Conservation (phyloP, 2,888 invertebrate genomes). For the Fragum fragum region DNA sequence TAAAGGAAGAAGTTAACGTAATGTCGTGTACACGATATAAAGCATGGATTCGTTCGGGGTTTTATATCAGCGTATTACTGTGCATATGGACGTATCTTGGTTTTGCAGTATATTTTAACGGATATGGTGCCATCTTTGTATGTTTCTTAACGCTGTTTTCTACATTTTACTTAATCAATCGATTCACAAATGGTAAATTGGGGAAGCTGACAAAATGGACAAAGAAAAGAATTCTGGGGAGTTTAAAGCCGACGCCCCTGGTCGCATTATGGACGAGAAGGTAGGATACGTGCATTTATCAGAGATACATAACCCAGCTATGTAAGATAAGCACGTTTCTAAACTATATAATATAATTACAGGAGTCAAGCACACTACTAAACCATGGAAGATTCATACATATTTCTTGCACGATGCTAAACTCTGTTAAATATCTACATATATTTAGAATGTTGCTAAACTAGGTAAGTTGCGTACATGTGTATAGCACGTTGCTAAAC, state of each 20-base stretch:
- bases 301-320: no score
- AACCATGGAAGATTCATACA: no score
- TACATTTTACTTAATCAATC: constrained; percentile 27
- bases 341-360: no score
- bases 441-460: no score
- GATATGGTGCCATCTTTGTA: constrained; percentile 39
- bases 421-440: no score
- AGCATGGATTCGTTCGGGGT: not conserved
- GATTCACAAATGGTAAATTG: constrained; percentile 32
- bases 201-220: not conserved
- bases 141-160: constrained; percentile 35
- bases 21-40: not conserved
- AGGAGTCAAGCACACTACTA: no score
- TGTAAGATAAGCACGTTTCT: no score
- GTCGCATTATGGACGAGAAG: constrained; percentile 35
- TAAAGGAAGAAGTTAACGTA: no score
- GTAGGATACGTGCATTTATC: no score
- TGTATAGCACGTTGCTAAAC: no score
- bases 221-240: not conserved
- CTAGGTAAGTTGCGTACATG: no score
- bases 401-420: no score
- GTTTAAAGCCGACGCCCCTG: not conserved
- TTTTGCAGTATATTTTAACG: constrained; percentile 48
- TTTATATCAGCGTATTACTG: not conserved
- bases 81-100: constrained; percentile 36